These are phyloP conservation scores for Tretioscincus oriximinensis DNA, from an alignment of 2,113 vertebrate genomes.

Conservation along the genomic window DNA sequence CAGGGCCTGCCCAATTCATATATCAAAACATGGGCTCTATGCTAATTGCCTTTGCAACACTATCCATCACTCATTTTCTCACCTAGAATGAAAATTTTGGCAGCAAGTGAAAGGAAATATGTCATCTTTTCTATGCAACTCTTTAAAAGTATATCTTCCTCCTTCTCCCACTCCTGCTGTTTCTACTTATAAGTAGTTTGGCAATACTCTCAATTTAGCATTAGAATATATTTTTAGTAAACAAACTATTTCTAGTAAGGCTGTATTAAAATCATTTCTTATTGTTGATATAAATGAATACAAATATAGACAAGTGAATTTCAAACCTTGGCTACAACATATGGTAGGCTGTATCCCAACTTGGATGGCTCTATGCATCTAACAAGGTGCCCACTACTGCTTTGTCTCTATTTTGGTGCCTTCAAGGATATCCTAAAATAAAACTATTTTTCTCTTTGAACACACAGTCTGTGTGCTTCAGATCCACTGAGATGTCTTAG, in stretches of 20 bases:
- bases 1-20: background rate
- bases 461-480: no score
- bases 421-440: no score
- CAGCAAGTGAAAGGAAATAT: slow-evolving; percentile 4
- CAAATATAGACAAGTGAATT: background rate
- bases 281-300: slow-evolving; percentile 14
- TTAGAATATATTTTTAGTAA: background rate
- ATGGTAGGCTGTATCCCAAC: background rate
- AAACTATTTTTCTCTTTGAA: no score
- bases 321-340: background rate
- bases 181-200: background rate
- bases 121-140: background rate
- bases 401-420: no score
- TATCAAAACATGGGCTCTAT: background rate
- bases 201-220: slow-evolving; percentile 22
- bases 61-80: background rate
- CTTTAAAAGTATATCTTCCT: slow-evolving; percentile 5
- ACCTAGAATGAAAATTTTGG: background rate
- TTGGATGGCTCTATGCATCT: no score
- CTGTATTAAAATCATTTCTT: background rate
- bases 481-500: no score
- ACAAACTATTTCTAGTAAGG: background rate
- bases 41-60: background rate
- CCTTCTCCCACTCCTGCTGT: background rate
- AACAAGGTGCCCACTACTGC: no score